Conservation (phyloP, 1,140 invertebrate species). For the Eufriesea mexicana region DNA sequence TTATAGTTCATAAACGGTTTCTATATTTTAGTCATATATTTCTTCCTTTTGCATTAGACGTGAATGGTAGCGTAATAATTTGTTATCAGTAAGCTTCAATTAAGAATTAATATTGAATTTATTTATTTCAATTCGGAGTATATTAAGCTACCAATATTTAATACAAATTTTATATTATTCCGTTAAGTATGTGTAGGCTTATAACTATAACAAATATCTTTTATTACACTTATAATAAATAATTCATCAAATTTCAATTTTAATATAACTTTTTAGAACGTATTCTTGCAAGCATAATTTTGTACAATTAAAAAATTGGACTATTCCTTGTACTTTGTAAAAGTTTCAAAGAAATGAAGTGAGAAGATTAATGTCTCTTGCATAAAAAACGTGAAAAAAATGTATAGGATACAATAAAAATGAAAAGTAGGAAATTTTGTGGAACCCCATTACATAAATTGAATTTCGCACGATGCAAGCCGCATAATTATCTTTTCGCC, state of each 20-base stretch:
- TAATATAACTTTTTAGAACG: neutral
- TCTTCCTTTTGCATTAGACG: neutral
- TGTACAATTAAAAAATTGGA: neutral
- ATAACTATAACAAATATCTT: too few relatives aligned
- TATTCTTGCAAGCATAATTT: neutral
- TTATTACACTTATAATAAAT: too few relatives aligned
- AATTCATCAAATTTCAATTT: neutral
- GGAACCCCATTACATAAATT: conserved; percentile 9
- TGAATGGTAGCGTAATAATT: too few relatives aligned
- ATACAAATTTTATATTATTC: neutral
- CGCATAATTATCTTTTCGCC: conserved; percentile 34
- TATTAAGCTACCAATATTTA: neutral
- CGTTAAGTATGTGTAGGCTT: neutral
- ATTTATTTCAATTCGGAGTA: too few relatives aligned
- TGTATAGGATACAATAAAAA: neutral
- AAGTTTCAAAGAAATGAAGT: neutral
- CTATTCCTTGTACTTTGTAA: too few relatives aligned
- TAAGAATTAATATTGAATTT: too few relatives aligned
- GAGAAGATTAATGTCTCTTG: neutral
- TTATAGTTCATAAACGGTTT: too few relatives aligned
- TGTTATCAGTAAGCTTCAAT: too few relatives aligned
- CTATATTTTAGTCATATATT: neutral
- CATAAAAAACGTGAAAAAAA: neutral
- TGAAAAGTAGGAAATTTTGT: neutral
- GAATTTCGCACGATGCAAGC: conserved; percentile 35